These are phyloP conservation scores for Gambelia wislizenii DNA, from an alignment of 2,797 vertebrate species.

Conservation along the genomic window DNA sequence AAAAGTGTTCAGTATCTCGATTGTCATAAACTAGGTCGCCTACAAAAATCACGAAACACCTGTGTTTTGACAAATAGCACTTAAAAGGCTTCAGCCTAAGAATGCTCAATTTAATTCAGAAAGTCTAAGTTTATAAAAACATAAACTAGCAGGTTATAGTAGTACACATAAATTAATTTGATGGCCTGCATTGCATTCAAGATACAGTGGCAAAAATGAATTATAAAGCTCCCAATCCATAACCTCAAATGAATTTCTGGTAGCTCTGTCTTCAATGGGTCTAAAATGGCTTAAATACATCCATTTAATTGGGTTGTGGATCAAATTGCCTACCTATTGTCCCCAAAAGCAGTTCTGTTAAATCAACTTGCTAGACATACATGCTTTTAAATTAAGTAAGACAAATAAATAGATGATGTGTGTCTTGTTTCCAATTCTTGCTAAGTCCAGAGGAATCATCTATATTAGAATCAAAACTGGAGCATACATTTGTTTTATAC, in stretches of 20 bases:
- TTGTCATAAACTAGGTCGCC: not conserved
- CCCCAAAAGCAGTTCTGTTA: not conserved
- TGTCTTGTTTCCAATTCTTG: not conserved
- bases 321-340: not conserved
- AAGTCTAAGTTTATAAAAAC: not conserved
- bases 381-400: not conserved
- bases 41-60: not conserved
- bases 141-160: too few relatives aligned
- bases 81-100: not conserved
- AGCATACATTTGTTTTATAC: not conserved
- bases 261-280: not conserved
- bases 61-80: not conserved
- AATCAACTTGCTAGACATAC: not conserved
- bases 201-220: not conserved
- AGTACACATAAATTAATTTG: not conserved
- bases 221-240: too few relatives aligned
- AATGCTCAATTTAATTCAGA: not conserved
- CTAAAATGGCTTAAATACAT: not conserved
- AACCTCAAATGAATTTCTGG: not conserved
- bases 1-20: not conserved
- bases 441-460: fast-evolving
- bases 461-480: fast-evolving
- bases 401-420: not conserved
- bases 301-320: not conserved
- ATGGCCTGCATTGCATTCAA: not conserved